These are phyloP conservation scores for Crocodylus rhombifer DNA, from an alignment of 2,797 vertebrate species.

Conservation along the genomic window DNA sequence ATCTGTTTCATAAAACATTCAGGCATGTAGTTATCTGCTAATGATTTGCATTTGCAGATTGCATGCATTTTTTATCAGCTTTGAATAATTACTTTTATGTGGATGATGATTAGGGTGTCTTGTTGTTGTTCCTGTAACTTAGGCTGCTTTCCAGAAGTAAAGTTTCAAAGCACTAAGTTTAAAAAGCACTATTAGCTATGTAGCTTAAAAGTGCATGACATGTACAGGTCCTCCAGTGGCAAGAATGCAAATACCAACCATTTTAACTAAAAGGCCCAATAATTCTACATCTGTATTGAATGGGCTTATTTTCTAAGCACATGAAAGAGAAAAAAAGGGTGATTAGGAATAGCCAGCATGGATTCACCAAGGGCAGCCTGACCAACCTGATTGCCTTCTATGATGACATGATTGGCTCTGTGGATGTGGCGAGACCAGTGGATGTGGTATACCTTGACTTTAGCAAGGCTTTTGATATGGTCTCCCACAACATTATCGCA, in stretches of 20 bases:
- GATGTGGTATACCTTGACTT: too few species aligned
- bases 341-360: too few species aligned
- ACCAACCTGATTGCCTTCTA: too few species aligned
- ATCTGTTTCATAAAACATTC: conserved; percentile 75
- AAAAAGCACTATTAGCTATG: not conserved
- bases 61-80: conserved; percentile 74
- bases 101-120: not conserved
- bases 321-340: too few species aligned
- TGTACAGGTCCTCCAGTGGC: not conserved
- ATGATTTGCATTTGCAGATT: not conserved
- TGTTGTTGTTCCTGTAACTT: conserved; percentile 9
- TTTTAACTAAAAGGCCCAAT: conserved; percentile 8
- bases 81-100: conserved; percentile 39
- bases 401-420: too few species aligned
- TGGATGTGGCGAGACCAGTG: too few species aligned
- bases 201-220: not conserved
- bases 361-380: too few species aligned
- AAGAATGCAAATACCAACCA: not conserved
- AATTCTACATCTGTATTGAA: not conserved
- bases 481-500: too few species aligned
- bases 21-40: conserved; percentile 44
- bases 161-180: conserved; percentile 18
- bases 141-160: conserved; percentile 5
- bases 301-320: too few species aligned
- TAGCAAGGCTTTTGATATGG: too few species aligned